Base-by-base conservation (phyloP, 2,113 vertebrate species). In the Vireo altiloquus region DNA sequence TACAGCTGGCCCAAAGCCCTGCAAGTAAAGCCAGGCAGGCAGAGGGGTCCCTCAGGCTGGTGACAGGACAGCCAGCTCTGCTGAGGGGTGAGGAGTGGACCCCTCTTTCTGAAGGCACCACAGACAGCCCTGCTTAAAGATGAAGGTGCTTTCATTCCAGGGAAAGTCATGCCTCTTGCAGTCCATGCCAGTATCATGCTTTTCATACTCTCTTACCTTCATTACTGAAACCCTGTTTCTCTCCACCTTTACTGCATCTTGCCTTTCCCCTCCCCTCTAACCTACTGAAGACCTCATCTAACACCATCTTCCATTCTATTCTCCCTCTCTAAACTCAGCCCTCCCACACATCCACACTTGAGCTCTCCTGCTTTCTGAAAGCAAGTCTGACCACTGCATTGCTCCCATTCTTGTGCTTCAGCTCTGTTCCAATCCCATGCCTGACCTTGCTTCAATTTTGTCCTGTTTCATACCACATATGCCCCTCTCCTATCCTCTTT, bases 151-250 rank as follows among this genome's bases (percentile, higher is more conserved):
- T 95, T 87, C 96, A 95, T 95, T 96, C 92, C 92, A 96, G 35
- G 47, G 52, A 52, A 57, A 94, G 52, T 81, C 95, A 97, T 97
- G 93, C 86, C 94, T 96, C 86, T 95, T 96, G 76, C 94, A 96
- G 69, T 96, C 66, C 96, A 97, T 97, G 94, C 94, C 93, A 87
- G 59, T 91, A 79, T 93, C 95, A 96, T 96, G 94, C 90, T 94
- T 96, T 93, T 94, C 46, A 70, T 78, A 69, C 53, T 76, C 52
- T 96, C 95, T 97, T 95, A 90, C 94, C 95, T 95, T 92, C 33
- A 39, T 89, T 63, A 95, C 86, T 96, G 85, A 90, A 95, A 96
- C 68, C 15, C 70, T 66, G 47, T 66, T 88, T 78, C 76, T 83
- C 76, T 95, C n/a, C 78, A 87, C 57, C 49, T 82, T 77, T 54